These are phyloP conservation scores for Acrocyrtus sp. DNA, from an alignment of 2,888 invertebrate genomes.

Conservation along the genomic window DNA sequence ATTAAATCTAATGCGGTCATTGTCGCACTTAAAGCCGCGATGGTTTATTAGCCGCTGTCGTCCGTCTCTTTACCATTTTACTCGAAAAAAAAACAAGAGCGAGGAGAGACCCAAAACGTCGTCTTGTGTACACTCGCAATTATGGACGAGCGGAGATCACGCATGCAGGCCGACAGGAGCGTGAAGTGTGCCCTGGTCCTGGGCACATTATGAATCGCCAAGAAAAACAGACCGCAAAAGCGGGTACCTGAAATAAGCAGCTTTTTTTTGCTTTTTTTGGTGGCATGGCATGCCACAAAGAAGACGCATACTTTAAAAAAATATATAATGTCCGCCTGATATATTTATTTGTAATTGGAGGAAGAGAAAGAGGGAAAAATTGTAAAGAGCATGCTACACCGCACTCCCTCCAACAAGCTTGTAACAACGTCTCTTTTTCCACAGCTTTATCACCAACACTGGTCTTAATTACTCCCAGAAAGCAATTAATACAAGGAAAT, in stretches of 20 bases:
- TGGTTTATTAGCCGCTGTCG: conserved; percentile 44
- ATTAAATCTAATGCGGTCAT: conserved; percentile 58
- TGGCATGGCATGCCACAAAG: too few relatives aligned
- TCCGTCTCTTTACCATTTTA: conserved; percentile 9
- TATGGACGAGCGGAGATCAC: conserved; percentile 46
- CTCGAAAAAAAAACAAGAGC: neutral
- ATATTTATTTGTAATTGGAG: too few relatives aligned
- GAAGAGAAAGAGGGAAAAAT: too few relatives aligned
- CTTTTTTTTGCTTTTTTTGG: neutral
- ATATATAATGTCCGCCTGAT: too few relatives aligned
- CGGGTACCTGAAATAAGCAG: neutral
- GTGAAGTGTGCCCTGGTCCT: neutral
- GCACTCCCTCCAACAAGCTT: too few relatives aligned
- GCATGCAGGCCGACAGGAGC: too few relatives aligned
- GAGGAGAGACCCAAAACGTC: too few relatives aligned
- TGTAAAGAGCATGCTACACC: too few relatives aligned
- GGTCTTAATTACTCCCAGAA: conserved; percentile 54
- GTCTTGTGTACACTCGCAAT: conserved; percentile 16
- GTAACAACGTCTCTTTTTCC: too few relatives aligned
- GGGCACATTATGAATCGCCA: neutral
- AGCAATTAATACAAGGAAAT: conserved; percentile 60
- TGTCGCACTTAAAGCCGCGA: conserved; percentile 51
- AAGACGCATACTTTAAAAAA: too few relatives aligned
- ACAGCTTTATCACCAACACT: too few relatives aligned
- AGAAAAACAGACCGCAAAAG: neutral